These are phyloP conservation scores for Epinotia brunnichana DNA, from an alignment of 2,888 invertebrate species.

Conservation along the genomic window DNA sequence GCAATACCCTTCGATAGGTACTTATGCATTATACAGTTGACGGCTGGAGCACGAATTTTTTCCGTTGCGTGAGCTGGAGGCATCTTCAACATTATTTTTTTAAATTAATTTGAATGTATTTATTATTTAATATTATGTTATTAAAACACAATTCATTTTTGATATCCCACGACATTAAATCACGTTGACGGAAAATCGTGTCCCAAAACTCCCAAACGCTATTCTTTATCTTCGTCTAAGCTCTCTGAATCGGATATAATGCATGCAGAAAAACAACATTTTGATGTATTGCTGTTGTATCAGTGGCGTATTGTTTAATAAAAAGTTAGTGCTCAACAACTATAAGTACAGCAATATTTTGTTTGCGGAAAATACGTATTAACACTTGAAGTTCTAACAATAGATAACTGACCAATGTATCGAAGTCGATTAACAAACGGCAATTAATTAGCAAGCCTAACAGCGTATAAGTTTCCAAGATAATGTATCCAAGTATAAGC, in stretches of 20 bases:
- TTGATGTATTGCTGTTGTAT: too few species aligned
- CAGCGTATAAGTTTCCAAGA: neutral
- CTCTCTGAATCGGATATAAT: neutral
- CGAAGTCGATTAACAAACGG: neutral
- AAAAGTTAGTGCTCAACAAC: neutral
- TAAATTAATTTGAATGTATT: neutral
- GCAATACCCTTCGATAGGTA: neutral
- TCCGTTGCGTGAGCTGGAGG: too few species aligned
- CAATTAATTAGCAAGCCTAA: neutral
- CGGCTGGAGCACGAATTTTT: too few species aligned
- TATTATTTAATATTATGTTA: neutral
- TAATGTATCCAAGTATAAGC: too few species aligned
- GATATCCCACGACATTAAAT: neutral
- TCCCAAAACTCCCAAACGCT: neutral
- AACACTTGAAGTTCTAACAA: neutral
- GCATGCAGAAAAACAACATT: neutral
- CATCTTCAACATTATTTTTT: too few species aligned
- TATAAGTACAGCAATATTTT: too few species aligned
- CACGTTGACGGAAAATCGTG: neutral
- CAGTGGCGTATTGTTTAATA: neutral
- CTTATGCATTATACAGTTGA: too few species aligned
- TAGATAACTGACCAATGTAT: neutral
- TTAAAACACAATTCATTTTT: neutral
- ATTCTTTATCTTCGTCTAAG: neutral
- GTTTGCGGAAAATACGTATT: too few species aligned